These are phyloP conservation scores for Drosophila kanekoi DNA, from an alignment of 2,888 invertebrate species.

Conservation along the genomic window DNA sequence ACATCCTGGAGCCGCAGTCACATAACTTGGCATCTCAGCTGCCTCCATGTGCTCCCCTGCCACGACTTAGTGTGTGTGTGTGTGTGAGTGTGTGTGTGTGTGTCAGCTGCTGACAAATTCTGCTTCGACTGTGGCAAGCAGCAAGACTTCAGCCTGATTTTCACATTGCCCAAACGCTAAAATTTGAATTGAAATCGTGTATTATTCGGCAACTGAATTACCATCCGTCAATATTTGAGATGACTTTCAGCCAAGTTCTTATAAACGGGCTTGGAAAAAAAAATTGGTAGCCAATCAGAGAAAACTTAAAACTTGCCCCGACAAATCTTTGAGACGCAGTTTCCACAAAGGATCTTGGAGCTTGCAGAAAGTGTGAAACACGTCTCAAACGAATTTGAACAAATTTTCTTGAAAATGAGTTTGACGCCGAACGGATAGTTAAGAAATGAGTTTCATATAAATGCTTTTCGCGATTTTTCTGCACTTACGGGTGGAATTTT, in stretches of 20 bases:
- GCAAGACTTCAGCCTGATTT: conserved; percentile 29
- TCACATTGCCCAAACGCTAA: conserved; percentile 27
- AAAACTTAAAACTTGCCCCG: too few relatives aligned
- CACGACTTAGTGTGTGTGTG: conserved; percentile 10
- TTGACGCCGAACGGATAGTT: too few relatives aligned
- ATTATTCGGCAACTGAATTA: conserved; percentile 41
- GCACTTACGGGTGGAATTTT: too few relatives aligned
- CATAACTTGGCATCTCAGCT: conserved; percentile 18
- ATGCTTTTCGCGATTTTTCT: too few relatives aligned
- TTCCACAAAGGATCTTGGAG: too few relatives aligned
- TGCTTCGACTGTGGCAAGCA: conserved; percentile 21
- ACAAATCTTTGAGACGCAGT: too few relatives aligned
- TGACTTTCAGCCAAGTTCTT: conserved; percentile 6
- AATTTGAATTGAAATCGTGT: conserved; percentile 43
- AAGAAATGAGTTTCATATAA: too few relatives aligned
- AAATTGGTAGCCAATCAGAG: too few relatives aligned
- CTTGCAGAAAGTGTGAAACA: too few relatives aligned
- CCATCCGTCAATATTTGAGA: conserved; percentile 27
- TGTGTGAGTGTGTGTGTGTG: conserved; percentile 10
- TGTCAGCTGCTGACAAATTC: conserved; percentile 46
- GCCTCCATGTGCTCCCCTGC: conserved; percentile 1
- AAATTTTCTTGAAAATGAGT: too few relatives aligned
- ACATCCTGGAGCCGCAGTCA: conserved; percentile 12
- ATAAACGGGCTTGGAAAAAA: too few relatives aligned
- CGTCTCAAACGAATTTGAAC: too few relatives aligned